phyloP scores from a whole-genome alignment of 2,888 invertebrate species.

The Lissonota sp. region DNA sequence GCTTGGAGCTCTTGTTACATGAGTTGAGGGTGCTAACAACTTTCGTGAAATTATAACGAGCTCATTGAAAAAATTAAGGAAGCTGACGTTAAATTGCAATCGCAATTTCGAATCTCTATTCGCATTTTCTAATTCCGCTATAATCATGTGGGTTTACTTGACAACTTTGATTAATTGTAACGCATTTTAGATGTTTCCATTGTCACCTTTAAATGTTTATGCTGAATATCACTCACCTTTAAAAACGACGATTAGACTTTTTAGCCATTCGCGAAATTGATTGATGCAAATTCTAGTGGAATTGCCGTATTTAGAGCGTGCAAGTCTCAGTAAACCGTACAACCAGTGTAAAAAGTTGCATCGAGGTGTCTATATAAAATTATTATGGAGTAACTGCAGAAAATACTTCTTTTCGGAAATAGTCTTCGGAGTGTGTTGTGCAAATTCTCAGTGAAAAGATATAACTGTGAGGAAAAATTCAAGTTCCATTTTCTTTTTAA shows the following conservation, averaged over 20 bases:
- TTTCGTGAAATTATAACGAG: slow-evolving; percentile 74
- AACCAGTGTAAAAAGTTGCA: too few species aligned
- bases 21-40: slow-evolving; percentile 37
- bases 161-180: not conserved
- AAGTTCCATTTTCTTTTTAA: too few species aligned
- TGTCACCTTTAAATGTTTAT: too few species aligned
- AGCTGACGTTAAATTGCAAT: not conserved
- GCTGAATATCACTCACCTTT: too few species aligned
- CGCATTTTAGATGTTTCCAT: too few species aligned
- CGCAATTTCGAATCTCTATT: not conserved
- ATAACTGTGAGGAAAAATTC: too few species aligned
- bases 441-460: too few species aligned
- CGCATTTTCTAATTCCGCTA: not conserved
- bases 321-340: not conserved
- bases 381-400: too few species aligned
- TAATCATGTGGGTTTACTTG: not conserved
- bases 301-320: not conserved
- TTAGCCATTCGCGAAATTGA: not conserved
- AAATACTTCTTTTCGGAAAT: too few species aligned
- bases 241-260: not conserved
- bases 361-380: too few species aligned
- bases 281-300: slow-evolving; percentile 12
- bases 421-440: too few species aligned
- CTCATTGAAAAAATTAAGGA: not conserved
- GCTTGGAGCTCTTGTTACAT: too few species aligned